These are phyloP conservation scores for Xylocampa areola DNA, from an alignment of 2,888 invertebrate genomes.

Conservation along the genomic window DNA sequence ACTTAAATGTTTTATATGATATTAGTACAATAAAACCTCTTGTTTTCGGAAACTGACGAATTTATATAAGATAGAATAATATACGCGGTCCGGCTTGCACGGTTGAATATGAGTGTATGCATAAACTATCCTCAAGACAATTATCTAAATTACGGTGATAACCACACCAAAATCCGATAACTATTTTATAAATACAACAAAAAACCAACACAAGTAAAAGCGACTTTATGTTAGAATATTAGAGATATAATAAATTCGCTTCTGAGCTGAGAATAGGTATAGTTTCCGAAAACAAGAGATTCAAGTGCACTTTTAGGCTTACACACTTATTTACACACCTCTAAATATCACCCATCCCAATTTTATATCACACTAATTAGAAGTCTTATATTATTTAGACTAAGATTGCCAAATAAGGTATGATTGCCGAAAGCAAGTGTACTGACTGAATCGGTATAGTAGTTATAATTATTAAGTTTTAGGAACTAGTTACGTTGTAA, in stretches of 20 bases:
- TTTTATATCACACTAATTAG: slow-evolving; percentile 68
- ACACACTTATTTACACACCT: slow-evolving; percentile 49
- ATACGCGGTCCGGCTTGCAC: no score
- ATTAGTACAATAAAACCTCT: slow-evolving; percentile 21
- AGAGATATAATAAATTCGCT: background rate
- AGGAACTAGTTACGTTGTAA: slow-evolving; percentile 78
- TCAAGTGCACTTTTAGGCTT: slow-evolving; percentile 10
- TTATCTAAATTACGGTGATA: no score
- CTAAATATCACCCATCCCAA: slow-evolving; percentile 66
- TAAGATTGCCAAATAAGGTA: slow-evolving; percentile 46
- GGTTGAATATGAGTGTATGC: no score
- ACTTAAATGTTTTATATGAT: slow-evolving; percentile 33
- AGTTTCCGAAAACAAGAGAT: slow-evolving; percentile 16
- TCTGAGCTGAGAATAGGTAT: background rate
- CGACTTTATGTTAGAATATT: no score
- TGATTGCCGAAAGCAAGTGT: slow-evolving; percentile 50
- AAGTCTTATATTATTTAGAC: slow-evolving; percentile 37
- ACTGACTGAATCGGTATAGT: slow-evolving; percentile 62
- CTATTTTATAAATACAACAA: no score
- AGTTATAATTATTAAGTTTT: slow-evolving; percentile 59
- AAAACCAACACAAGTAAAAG: no score
- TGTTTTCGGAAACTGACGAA: slow-evolving; percentile 12
- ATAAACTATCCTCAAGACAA: no score
- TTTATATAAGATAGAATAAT: no score
- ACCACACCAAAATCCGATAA: no score